A percentile compares a stretch with the other conserved stretches of the same genome.
Conservation (phyloP, 2,888 invertebrate species). For the Chesias legatella region DNA sequence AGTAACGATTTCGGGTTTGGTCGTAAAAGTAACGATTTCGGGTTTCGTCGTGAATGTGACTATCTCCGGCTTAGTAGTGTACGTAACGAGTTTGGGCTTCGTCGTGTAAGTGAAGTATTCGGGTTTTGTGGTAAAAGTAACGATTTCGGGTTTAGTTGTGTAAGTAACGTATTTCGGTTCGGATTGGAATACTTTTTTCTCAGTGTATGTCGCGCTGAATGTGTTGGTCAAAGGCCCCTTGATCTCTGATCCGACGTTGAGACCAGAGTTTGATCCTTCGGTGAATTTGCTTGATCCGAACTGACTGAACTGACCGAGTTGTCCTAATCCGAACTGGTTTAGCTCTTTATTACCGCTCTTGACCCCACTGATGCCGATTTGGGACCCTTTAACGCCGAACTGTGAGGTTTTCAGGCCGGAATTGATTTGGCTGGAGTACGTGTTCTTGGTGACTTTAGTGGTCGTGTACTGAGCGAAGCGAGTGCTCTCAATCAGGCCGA, state of each 20-base stretch:
- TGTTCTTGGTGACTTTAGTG: slow-evolving; percentile 43
- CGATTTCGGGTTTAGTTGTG: slow-evolving; percentile 58
- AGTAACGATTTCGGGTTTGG: slow-evolving; percentile 41
- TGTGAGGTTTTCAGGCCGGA: slow-evolving; percentile 28
- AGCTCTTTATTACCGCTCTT: slow-evolving; percentile 14
- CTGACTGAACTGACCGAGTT: slow-evolving; percentile 37
- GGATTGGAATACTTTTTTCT: slow-evolving; percentile 62
- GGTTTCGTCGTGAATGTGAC: slow-evolving; percentile 47
- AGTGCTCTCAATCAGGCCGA: slow-evolving; percentile 62
- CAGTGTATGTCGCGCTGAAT: slow-evolving; percentile 56
- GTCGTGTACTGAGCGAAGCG: slow-evolving; percentile 55
- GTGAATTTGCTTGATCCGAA: slow-evolving; percentile 41
- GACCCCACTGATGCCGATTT: slow-evolving; percentile 21
- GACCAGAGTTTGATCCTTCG: slow-evolving; percentile 30
- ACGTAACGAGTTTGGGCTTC: slow-evolving; percentile 48
- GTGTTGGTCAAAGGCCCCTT: slow-evolving; percentile 57
- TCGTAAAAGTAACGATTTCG: slow-evolving; percentile 47
- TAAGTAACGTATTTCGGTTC: slow-evolving; percentile 55
- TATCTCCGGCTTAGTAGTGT: slow-evolving; percentile 47
- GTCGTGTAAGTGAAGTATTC: slow-evolving; percentile 56
- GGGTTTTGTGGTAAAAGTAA: slow-evolving; percentile 58
- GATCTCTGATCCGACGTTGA: slow-evolving; percentile 43
- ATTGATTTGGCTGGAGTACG: slow-evolving; percentile 38
- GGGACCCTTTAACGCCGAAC: slow-evolving; percentile 33
- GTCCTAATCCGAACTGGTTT: slow-evolving; percentile 21